Evolutionary conservation across 2,888 invertebrate genomes (phyloP).

Genomic region (Fissipunctia ypsillon): DNA sequence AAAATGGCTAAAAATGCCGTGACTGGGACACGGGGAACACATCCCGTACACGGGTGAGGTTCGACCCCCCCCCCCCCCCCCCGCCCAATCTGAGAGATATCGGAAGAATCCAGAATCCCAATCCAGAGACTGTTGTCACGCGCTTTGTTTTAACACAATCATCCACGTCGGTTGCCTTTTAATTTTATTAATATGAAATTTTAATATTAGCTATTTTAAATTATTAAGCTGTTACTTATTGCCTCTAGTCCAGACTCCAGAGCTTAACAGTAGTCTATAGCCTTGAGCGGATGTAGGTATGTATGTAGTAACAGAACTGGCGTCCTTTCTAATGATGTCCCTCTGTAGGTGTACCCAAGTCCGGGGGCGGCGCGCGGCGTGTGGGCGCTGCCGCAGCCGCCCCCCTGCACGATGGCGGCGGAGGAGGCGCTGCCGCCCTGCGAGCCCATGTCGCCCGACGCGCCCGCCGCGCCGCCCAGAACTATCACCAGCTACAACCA

Average conservation of each 20-base stretch:
- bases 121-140: not conserved
- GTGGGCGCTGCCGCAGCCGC: constrained; percentile 95
- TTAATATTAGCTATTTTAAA: not conserved
- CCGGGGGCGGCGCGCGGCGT: constrained; percentile 97
- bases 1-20: too few relatives aligned
- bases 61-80: not conserved
- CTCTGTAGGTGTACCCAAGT: constrained; percentile 93
- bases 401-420: constrained; percentile 94
- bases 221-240: not conserved
- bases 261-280: not conserved
- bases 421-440: constrained; percentile 90
- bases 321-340: constrained; percentile 1
- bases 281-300: not conserved
- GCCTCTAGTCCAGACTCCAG: not conserved
- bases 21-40: too few relatives aligned
- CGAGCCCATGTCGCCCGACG: constrained; percentile 87
- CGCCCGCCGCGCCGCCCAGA: constrained; percentile 83
- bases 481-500: constrained; percentile 83
- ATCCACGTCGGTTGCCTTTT: not conserved
- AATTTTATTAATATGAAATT: not conserved
- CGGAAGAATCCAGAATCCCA: not conserved
- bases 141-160: too few relatives aligned
- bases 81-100: not conserved
- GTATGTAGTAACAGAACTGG: not conserved
- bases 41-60: too few relatives aligned